phyloP scores from a whole-genome alignment of 2,113 vertebrate species.

The Tichodroma muraria region DNA sequence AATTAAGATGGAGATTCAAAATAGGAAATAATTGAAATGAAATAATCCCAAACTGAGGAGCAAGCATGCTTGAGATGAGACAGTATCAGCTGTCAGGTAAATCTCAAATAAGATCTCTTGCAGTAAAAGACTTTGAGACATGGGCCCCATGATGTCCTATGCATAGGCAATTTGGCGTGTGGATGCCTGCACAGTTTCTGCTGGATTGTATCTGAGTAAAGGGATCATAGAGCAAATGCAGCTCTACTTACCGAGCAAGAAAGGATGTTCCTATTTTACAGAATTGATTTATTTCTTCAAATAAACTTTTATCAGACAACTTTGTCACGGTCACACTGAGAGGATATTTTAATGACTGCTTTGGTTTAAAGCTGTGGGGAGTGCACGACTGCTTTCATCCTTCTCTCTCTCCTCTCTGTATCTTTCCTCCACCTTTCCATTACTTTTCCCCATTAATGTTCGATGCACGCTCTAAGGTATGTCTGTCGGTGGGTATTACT shows the following conservation, averaged over 20 bases:
- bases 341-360: neutral
- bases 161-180: neutral
- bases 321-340: neutral
- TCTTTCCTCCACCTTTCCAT: neutral
- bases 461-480: neutral
- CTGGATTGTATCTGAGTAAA: neutral
- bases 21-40: neutral
- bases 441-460: neutral
- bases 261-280: neutral
- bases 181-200: neutral
- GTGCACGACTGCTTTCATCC: neutral
- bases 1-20: neutral
- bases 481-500: slow-evolving; percentile 13
- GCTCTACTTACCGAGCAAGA: neutral
- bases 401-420: neutral
- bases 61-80: neutral
- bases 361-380: neutral
- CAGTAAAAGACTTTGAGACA: neutral
- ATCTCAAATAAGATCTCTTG: neutral
- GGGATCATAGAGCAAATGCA: neutral
- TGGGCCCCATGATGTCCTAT: neutral
- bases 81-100: neutral
- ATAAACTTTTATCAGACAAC: neutral
- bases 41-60: neutral
- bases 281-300: neutral